These are phyloP conservation scores for Paradoxurus hermaphroditus DNA, from an alignment of 2,113 vertebrate species.

Conservation along the genomic window DNA sequence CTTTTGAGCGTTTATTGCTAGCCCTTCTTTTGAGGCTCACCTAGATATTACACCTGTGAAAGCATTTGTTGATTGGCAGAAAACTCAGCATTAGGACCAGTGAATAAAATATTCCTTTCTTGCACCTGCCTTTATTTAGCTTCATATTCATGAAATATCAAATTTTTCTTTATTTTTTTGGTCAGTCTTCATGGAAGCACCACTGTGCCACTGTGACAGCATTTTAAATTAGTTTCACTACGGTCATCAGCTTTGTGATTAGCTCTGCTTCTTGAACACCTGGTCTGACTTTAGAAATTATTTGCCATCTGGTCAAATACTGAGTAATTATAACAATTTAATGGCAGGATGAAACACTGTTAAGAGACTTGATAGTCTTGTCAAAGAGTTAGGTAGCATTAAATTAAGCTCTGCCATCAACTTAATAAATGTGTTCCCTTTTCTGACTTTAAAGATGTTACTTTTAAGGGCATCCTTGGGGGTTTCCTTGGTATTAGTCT, in stretches of 20 bases:
- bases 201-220: constrained; percentile 59
- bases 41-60: background rate
- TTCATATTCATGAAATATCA: background rate
- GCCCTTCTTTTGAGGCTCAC: constrained; percentile 5
- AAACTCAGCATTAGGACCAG: constrained; percentile 29
- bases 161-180: constrained; percentile 57
- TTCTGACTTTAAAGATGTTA: background rate
- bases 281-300: constrained; percentile 82
- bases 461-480: constrained; percentile 39
- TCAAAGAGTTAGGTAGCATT: constrained; percentile 67
- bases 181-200: constrained; percentile 57
- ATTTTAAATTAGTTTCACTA: constrained; percentile 83
- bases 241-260: constrained; percentile 82
- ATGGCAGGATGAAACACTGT: constrained; percentile 74
- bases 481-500: constrained; percentile 57
- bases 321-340: constrained; percentile 82
- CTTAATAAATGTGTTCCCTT: background rate
- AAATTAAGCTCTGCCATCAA: constrained; percentile 68
- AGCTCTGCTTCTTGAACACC: constrained; percentile 83
- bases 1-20: constrained; percentile 54
- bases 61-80: constrained; percentile 44
- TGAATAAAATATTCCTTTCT: constrained; percentile 7
- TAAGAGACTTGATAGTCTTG: constrained; percentile 72
- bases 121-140: background rate
- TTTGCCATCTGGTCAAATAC: constrained; percentile 84